Percentiles rank a stretch among this genome's conserved stretches.
Evolutionary conservation across 2,113 vertebrate species (phyloP).

Genomic region (Hemicordylus capensis): DNA sequence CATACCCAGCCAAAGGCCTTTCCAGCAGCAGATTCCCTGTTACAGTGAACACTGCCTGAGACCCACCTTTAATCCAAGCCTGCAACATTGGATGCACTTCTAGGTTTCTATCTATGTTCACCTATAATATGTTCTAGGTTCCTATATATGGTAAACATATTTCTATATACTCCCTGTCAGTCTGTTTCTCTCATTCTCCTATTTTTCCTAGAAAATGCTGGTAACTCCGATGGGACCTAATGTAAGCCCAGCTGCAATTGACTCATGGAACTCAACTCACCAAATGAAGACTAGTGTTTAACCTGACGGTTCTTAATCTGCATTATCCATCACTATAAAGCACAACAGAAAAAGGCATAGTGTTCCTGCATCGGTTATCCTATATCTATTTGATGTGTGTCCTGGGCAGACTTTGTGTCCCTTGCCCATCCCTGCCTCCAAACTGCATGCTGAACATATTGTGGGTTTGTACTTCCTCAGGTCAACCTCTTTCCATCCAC

Average conservation of each 20-base stretch:
- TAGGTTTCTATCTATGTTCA: not conserved
- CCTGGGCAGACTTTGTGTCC: not conserved
- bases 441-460: slow-evolving; percentile 19
- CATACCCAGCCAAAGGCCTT: too few relatives aligned
- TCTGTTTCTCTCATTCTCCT: not conserved
- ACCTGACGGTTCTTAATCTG: not conserved
- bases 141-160: not conserved
- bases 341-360: not conserved
- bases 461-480: slow-evolving; percentile 34
- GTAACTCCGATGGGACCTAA: not conserved
- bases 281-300: not conserved
- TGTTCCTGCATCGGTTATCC: accelerated
- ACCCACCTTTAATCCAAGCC: not conserved
- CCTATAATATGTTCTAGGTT: not conserved
- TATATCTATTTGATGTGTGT: slow-evolving; percentile 9
- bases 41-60: too few relatives aligned
- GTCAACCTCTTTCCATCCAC: slow-evolving; percentile 43
- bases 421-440: slow-evolving; percentile 21
- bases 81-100: not conserved
- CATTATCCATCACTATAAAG: accelerated
- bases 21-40: too few relatives aligned
- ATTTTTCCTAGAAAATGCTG: not conserved
- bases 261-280: not conserved
- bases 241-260: too few relatives aligned
- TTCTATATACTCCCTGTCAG: too few relatives aligned